phyloP scores from a whole-genome alignment of 23 tunicate genomes.

The Styela clava region DNA sequence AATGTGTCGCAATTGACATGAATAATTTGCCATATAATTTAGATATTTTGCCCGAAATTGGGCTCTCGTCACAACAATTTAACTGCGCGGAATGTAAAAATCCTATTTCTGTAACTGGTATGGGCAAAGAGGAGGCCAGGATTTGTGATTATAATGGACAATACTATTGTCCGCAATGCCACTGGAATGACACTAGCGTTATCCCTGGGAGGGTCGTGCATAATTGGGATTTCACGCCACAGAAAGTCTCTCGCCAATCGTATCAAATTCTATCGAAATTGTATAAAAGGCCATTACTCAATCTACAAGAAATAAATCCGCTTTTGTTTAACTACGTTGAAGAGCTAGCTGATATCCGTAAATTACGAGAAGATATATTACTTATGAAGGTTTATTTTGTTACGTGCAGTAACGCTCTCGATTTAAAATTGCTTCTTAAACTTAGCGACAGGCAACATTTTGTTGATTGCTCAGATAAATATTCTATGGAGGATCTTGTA shows the following conservation, averaged over 20 bases:
- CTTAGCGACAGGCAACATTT: conserved; percentile 83
- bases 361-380: conserved; percentile 83
- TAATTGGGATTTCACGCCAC: conserved; percentile 78
- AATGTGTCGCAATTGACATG: conserved; percentile 54
- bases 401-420: conserved; percentile 52
- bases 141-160: conserved; percentile 85
- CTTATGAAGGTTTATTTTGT: conserved; percentile 75
- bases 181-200: conserved; percentile 67
- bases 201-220: conserved; percentile 76
- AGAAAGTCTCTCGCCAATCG: conserved; percentile 54
- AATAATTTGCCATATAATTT: conserved; percentile 20
- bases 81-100: conserved; percentile 80
- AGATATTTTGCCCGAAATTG: conserved; percentile 78
- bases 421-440: conserved; percentile 49
- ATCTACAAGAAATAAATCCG: conserved; percentile 62
- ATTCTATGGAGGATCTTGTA: conserved; percentile 67
- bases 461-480: conserved; percentile 79
- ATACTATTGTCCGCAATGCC: conserved; percentile 83
- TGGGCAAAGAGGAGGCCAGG: conserved; percentile 49
- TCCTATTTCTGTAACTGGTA: conserved; percentile 30
- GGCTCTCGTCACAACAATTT: conserved; percentile 73
- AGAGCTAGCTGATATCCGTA: conserved; percentile 61
- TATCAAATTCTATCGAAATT: conserved; percentile 47
- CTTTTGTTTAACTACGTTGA: conserved; percentile 83
- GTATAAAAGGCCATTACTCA: conserved; percentile 37